Base-by-base conservation (phyloP, 2,113 vertebrate species). In the Pagrus major region DNA sequence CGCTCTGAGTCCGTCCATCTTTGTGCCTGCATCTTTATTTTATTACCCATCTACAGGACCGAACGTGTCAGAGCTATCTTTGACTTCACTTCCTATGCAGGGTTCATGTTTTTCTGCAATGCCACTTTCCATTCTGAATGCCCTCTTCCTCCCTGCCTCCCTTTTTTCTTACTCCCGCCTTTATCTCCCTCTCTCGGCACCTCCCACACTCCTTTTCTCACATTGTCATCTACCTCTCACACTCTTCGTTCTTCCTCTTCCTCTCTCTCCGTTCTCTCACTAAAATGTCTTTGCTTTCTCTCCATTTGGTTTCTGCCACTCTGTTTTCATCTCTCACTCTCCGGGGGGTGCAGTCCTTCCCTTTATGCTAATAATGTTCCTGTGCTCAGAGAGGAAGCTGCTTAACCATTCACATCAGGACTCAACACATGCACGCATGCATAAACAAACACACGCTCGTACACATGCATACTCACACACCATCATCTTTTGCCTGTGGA, bases 321-420 rank as follows among this genome's bases (percentile, higher is more conserved):
- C 49, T 67, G 71, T 69, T 83, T 79, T 78, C 33, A 68, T 81
- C 79, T 83, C 52, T 73, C 68, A 12, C 66, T 86, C 88, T 78
- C 54, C 27, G 31, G 71, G n/a, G n/a, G 76, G 68, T 76, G 83
- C 73, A 82, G 75, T 86, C 81, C 77, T 87, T 70, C 81, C 81
- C 83, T 87, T 61, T 87, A 91, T 93, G 91, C 87, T 92, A 94
- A 93, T 94, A 78, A 80, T 82, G 79, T 90, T 75, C 77, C 76
- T 78, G 76, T 76, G 81, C 87, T 88, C 82, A 89, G 87, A 91
- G 91, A 90, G 79, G 84, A 89, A 90, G 78, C 90, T 92, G 80
- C 84, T 92, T 91, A 92, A 90, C 73, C 68, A 93, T 94, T 92
- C 90, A 85, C 87, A 89, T 86, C 88, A 89, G 89, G 80, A 77